A percentile compares a stretch with the other conserved stretches of the same genome.
These are phyloP conservation scores for Drosophila imparisetae DNA, from an alignment of 2,888 invertebrate species.

Conservation along the genomic window DNA sequence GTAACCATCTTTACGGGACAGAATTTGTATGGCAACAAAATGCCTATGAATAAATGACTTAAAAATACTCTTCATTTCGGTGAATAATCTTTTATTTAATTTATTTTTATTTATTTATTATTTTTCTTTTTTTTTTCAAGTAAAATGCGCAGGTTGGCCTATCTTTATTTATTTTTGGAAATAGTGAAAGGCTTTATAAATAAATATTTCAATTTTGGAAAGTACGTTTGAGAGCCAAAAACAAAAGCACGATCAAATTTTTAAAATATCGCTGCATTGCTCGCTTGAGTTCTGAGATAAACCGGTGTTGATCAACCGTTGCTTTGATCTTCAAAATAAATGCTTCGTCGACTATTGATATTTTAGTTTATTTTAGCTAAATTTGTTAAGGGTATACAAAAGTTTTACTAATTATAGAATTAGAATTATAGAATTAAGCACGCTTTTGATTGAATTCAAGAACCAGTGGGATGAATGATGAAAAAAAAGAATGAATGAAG, in stretches of 20 bases:
- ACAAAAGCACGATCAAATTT: background rate
- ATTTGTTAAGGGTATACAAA: background rate
- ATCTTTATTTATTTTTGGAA: background rate
- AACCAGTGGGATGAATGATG: background rate
- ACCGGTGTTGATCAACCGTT: background rate
- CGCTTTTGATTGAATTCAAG: background rate
- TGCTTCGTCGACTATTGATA: background rate
- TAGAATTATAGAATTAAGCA: background rate
- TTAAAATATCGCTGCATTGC: background rate
- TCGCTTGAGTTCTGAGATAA: background rate
- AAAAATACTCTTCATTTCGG: background rate
- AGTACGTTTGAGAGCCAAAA: background rate
- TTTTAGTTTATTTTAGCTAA: background rate
- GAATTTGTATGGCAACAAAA: conserved; percentile 2
- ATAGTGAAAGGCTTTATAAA: background rate
- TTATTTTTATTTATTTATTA: background rate
- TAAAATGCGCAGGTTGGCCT: background rate
- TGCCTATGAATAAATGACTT: background rate
- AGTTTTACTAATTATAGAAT: background rate
- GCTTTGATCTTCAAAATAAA: background rate
- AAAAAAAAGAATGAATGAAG: background rate
- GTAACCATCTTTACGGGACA: conserved; percentile 18
- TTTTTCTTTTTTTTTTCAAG: background rate
- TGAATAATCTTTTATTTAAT: background rate
- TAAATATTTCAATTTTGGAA: background rate